Conservation (phyloP, 2,797 vertebrate species). For the Huso huso region DNA sequence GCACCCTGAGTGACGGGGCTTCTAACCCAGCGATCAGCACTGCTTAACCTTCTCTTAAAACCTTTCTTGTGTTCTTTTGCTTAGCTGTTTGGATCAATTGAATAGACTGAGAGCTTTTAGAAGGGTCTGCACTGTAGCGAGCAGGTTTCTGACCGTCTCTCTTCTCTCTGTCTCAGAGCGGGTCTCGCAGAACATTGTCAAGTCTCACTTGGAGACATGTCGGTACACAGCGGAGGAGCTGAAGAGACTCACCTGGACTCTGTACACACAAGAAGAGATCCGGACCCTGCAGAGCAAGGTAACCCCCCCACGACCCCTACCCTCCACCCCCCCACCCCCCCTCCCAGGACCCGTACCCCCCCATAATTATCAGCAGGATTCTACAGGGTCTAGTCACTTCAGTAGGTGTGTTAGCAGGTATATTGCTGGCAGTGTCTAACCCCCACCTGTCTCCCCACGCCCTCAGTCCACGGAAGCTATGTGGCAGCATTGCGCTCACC, state of each 20-base stretch:
- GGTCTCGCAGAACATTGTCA: constrained; percentile 77
- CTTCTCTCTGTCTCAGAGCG: constrained; percentile 49
- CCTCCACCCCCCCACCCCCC: too few relatives aligned
- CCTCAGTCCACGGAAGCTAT: constrained; percentile 73
- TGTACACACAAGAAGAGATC: constrained; percentile 73
- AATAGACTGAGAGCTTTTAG: too few relatives aligned
- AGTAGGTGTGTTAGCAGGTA: background rate
- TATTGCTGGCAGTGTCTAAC: background rate
- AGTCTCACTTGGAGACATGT: constrained; percentile 81
- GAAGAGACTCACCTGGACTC: constrained; percentile 71
- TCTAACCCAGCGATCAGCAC: too few relatives aligned
- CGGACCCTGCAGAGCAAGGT: constrained; percentile 76
- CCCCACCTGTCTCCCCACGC: background rate
- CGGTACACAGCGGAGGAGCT: constrained; percentile 80
- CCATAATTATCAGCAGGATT: too few relatives aligned
- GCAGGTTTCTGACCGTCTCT: background rate
- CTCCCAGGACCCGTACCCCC: too few relatives aligned
- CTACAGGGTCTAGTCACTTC: too few relatives aligned
- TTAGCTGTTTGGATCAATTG: too few relatives aligned
- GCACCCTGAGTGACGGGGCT: too few relatives aligned
- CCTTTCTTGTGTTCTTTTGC: too few relatives aligned
- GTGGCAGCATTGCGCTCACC: constrained; percentile 83
- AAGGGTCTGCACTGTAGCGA: too few relatives aligned
- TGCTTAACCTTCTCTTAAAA: too few relatives aligned
- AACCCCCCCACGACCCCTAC: background rate